phyloP scores from a whole-genome alignment of 2,797 vertebrate species.

The Hypotaenidia philippensis region DNA sequence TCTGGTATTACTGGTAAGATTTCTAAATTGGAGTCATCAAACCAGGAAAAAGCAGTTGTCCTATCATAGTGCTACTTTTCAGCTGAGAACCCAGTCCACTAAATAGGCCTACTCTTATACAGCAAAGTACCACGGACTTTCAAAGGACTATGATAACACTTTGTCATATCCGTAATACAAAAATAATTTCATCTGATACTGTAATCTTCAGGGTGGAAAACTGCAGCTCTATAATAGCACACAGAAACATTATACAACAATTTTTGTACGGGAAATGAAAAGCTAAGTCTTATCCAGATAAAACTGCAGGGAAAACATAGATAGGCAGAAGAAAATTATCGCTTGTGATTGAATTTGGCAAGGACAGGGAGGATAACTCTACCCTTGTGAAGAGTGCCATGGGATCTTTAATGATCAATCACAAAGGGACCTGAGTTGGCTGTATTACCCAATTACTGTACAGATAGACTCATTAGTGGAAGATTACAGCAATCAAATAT shows the following conservation, averaged over 20 bases:
- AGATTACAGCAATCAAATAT: conserved; percentile 12
- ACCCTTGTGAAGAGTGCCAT: background rate
- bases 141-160: background rate
- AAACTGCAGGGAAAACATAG: conserved; percentile 24
- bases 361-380: background rate
- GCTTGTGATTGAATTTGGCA: conserved; percentile 22
- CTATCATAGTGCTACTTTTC: background rate
- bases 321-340: conserved; percentile 42
- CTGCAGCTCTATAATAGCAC: background rate
- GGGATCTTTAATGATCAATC: conserved; percentile 8
- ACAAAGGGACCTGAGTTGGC: background rate
- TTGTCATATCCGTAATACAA: background rate
- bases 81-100: background rate
- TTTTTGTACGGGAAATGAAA: conserved; percentile 41
- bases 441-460: background rate
- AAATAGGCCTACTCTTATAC: background rate
- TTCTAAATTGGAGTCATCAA: background rate
- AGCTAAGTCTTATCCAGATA: conserved; percentile 18
- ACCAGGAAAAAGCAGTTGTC: background rate
- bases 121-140: background rate
- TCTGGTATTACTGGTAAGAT: background rate
- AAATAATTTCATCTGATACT: background rate
- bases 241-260: background rate
- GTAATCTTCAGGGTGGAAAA: conserved; percentile 16
- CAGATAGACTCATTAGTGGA: background rate